Conservation (phyloP, 2,888 invertebrate genomes). For the Odontocerum albicorne region DNA sequence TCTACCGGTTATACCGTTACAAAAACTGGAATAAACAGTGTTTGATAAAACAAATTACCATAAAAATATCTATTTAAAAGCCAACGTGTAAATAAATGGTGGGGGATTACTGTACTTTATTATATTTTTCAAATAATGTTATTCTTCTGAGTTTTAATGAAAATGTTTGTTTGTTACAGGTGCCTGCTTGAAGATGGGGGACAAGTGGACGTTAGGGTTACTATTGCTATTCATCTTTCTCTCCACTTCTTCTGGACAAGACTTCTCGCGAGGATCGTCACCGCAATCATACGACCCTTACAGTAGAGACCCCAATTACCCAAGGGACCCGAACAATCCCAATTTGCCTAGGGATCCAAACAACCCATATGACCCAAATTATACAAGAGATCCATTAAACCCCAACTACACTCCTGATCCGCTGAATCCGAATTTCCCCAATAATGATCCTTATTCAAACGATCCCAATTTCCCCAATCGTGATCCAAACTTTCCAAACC, state of each 20-base stretch:
- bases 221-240: slow-evolving; percentile 11
- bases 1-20: no score
- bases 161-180: slow-evolving; percentile 6
- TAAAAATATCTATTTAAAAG: no score
- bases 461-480: slow-evolving; percentile 21
- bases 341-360: slow-evolving; percentile 27
- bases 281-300: slow-evolving; percentile 12
- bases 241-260: no score
- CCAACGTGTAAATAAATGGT: no score
- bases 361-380: slow-evolving; percentile 21
- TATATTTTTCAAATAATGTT: no score
- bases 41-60: no score
- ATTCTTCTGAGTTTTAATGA: no score
- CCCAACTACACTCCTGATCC: slow-evolving; percentile 14
- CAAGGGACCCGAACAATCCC: slow-evolving; percentile 24
- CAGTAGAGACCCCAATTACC: slow-evolving; percentile 7
- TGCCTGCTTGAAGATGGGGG: slow-evolving; percentile 17
- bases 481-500: slow-evolving; percentile 18
- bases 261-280: slow-evolving; percentile 17
- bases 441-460: slow-evolving; percentile 23
- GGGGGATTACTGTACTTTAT: no score
- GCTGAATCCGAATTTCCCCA: slow-evolving; percentile 21
- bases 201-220: slow-evolving; percentile 15
- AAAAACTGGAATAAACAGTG: no score
- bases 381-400: slow-evolving; percentile 20